A percentile compares a stretch with the other conserved stretches of the same genome.
phyloP scores from a whole-genome alignment of 2,797 vertebrate genomes.

The Staurois parvus region DNA sequence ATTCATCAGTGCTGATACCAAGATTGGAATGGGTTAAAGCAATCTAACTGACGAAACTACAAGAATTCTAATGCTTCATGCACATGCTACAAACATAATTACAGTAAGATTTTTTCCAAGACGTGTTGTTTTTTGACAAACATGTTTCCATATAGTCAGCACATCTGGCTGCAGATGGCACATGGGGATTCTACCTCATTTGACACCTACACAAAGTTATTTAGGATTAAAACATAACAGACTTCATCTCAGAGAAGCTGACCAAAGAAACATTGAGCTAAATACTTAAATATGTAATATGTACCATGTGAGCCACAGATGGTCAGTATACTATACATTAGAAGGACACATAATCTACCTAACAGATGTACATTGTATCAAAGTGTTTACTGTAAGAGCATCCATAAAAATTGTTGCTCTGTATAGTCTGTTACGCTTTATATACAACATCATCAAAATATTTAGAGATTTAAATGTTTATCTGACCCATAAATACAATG shows the following conservation, averaged over 20 bases:
- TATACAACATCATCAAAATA: background rate
- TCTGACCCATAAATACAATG: too few species aligned
- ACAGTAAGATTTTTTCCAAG: slow-evolving; percentile 25
- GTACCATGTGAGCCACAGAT: slow-evolving; percentile 38
- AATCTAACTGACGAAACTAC: background rate
- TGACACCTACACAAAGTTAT: slow-evolving; percentile 47
- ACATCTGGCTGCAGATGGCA: slow-evolving; percentile 36
- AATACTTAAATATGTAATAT: slow-evolving; percentile 4
- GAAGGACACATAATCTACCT: slow-evolving; percentile 3
- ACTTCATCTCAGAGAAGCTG: background rate
- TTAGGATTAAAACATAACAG: slow-evolving; percentile 29
- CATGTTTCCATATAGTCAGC: slow-evolving; percentile 44
- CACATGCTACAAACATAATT: slow-evolving; percentile 11
- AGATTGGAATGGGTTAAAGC: background rate
- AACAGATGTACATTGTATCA: slow-evolving; percentile 17
- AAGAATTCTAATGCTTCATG: background rate
- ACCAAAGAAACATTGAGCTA: slow-evolving; percentile 2
- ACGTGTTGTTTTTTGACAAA: slow-evolving; percentile 14
- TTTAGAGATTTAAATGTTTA: background rate
- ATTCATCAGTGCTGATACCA: too few species aligned
- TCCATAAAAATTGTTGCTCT: background rate
- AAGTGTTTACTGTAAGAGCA: slow-evolving; percentile 4
- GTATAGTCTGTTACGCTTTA: background rate
- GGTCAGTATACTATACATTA: slow-evolving; percentile 15
- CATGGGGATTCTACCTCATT: slow-evolving; percentile 35